These are phyloP conservation scores for Bombylius major DNA, from an alignment of 2,888 invertebrate species.

Conservation along the genomic window DNA sequence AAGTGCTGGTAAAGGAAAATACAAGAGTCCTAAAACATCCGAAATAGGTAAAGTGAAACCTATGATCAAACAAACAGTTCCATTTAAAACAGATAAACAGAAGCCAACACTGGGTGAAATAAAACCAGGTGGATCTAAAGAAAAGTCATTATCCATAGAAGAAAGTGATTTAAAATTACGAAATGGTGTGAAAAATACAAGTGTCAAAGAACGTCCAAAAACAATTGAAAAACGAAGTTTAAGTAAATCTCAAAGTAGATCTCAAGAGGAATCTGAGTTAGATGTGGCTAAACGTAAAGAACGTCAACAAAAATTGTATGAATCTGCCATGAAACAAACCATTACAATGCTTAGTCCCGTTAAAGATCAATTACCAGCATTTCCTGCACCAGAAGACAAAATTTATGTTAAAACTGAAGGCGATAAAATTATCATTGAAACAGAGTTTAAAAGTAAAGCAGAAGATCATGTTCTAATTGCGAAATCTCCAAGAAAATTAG, in stretches of 20 bases:
- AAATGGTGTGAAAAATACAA: slow-evolving; percentile 42
- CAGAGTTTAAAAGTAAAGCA: slow-evolving; percentile 60
- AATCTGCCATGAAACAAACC: slow-evolving; percentile 62
- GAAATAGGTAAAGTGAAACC: slow-evolving; percentile 25
- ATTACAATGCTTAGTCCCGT: slow-evolving; percentile 62
- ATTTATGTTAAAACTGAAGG: slow-evolving; percentile 60
- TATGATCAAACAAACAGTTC: slow-evolving; percentile 19
- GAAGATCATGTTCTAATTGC: slow-evolving; percentile 66
- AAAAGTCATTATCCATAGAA: slow-evolving; percentile 5
- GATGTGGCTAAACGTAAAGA: slow-evolving; percentile 57
- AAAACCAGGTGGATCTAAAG: slow-evolving; percentile 22
- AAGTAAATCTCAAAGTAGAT: slow-evolving; percentile 49
- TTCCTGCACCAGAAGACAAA: slow-evolving; percentile 61
- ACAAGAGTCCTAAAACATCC: slow-evolving; percentile 22
- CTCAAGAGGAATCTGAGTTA: slow-evolving; percentile 59
- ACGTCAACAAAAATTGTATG: slow-evolving; percentile 61
- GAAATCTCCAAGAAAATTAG: slow-evolving; percentile 59
- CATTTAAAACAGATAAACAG: slow-evolving; percentile 27
- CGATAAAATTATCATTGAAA: slow-evolving; percentile 54
- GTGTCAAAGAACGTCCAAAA: slow-evolving; percentile 53
- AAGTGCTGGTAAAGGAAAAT: slow-evolving; percentile 30
- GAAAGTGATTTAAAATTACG: background rate
- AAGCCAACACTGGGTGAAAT: slow-evolving; percentile 41
- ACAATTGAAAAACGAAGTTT: slow-evolving; percentile 43
- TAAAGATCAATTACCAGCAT: slow-evolving; percentile 55